These are phyloP conservation scores for Porphyrio hochstetteri DNA, from an alignment of 2,113 vertebrate genomes.

Conservation along the genomic window DNA sequence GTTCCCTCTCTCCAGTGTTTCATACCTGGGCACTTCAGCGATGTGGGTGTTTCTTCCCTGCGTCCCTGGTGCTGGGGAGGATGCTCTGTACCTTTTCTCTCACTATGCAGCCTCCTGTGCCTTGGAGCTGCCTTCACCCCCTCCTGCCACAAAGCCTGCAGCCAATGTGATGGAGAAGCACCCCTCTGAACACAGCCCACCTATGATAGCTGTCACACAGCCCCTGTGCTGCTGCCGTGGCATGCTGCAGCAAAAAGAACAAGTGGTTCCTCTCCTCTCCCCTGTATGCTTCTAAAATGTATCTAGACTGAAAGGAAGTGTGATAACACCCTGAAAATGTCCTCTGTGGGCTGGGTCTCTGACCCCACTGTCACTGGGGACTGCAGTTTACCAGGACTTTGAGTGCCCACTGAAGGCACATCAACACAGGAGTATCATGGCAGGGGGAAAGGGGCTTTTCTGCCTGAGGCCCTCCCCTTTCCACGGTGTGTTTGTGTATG, in stretches of 20 bases:
- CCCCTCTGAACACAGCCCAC: neutral
- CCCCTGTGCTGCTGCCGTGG: neutral
- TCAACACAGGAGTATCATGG: neutral
- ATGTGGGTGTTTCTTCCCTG: rapidly evolving
- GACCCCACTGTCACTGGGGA: neutral
- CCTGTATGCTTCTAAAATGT: neutral
- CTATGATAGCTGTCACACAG: neutral
- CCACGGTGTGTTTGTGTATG: neutral
- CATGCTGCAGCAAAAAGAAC: neutral
- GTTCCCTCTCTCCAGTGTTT: neutral
- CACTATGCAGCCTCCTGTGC: neutral
- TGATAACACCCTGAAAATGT: neutral
- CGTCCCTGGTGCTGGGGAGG: neutral
- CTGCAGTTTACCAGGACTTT: neutral
- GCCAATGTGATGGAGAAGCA: neutral
- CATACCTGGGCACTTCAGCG: neutral
- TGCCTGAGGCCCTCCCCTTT: neutral
- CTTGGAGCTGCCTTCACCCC: neutral
- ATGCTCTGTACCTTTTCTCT: neutral
- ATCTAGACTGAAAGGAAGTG: neutral
- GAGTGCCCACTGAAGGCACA: neutral
- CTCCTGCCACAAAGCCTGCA: neutral
- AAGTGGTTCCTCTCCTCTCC: rapidly evolving
- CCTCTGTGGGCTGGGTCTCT: neutral
- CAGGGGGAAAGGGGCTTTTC: neutral